A percentile compares a stretch with the other conserved stretches of the same genome.
Evolutionary conservation across 2,888 invertebrate genomes (phyloP).

Genomic region (Aporophyla lueneburgensis): DNA sequence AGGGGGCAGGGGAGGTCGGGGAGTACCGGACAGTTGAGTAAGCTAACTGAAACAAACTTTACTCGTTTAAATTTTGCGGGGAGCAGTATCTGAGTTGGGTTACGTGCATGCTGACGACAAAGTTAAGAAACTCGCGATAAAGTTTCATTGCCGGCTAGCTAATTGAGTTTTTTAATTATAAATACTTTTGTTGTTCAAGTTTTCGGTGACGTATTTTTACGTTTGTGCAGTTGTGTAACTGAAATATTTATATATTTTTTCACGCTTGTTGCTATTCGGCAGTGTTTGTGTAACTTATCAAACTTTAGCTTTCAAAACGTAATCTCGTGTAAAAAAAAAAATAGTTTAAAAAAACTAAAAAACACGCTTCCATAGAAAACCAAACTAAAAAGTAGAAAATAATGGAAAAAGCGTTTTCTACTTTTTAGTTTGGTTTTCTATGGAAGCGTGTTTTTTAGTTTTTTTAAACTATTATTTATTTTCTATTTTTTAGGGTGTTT

Average conservation of each 20-base stretch:
- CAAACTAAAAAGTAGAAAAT: no score
- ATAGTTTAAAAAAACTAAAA: no score
- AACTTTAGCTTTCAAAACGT: not conserved
- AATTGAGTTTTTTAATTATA: constrained; percentile 81
- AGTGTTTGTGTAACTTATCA: constrained; percentile 9
- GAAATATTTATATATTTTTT: constrained; percentile 23
- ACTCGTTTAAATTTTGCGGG: constrained; percentile 90
- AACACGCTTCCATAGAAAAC: no score
- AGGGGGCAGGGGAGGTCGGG: constrained; percentile 63
- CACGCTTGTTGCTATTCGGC: constrained; percentile 21
- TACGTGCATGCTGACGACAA: constrained; percentile 83
- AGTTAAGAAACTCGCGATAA: constrained; percentile 80
- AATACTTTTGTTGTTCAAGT: constrained; percentile 59
- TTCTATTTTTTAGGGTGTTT: no score
- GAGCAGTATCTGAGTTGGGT: constrained; percentile 80
- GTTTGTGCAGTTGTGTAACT: constrained; percentile 43
- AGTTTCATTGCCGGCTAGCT: constrained; percentile 79
- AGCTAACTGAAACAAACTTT: constrained; percentile 89
- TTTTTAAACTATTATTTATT: no score
- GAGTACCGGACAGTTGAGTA: constrained; percentile 84
- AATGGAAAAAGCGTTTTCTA: no score
- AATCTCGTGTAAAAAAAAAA: not conserved
- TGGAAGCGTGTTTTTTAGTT: no score
- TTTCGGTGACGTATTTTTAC: constrained; percentile 49
- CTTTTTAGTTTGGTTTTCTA: no score